Conservation (phyloP, 1,140 invertebrate species). For the Tetramorium parvispinum region DNA sequence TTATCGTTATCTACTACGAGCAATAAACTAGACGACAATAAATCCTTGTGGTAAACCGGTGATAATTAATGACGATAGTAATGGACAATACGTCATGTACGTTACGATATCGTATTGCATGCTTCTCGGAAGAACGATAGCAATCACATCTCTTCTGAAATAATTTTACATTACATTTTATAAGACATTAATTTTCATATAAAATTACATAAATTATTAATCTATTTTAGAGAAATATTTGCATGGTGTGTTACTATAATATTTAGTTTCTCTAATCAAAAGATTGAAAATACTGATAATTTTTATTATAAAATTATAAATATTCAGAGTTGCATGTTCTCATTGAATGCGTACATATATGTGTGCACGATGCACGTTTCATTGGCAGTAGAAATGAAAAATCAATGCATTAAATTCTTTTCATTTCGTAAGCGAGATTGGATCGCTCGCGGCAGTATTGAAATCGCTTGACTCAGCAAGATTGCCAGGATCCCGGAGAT, state of each 20-base stretch:
- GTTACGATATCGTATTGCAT: not conserved
- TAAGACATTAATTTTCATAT: not conserved
- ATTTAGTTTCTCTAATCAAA: not conserved
- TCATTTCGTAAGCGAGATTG: not conserved
- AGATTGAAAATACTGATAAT: not conserved
- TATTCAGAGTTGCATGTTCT: not conserved
- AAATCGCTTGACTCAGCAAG: slow-evolving; percentile 7
- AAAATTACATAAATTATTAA: not conserved
- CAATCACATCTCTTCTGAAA: not conserved
- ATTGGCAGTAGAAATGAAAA: not conserved
- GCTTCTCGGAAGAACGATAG: not conserved
- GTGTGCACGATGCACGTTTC: not conserved
- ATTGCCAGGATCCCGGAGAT: not conserved
- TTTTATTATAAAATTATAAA: not conserved
- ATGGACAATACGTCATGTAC: not conserved
- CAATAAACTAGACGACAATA: slow-evolving; percentile 28
- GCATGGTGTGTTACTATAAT: not conserved
- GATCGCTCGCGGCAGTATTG: slow-evolving; percentile 5
- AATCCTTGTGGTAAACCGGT: slow-evolving; percentile 11
- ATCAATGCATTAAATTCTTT: not conserved
- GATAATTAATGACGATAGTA: slow-evolving; percentile 30
- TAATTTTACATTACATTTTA: not conserved
- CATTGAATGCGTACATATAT: not conserved
- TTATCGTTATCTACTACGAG: slow-evolving; percentile 41
- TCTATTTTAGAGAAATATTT: not conserved